Evolutionary conservation across 1,140 invertebrate genomes (phyloP), one percentile per base, ranked within the genome.

Genomic region (Brachionus rubens): DNA sequence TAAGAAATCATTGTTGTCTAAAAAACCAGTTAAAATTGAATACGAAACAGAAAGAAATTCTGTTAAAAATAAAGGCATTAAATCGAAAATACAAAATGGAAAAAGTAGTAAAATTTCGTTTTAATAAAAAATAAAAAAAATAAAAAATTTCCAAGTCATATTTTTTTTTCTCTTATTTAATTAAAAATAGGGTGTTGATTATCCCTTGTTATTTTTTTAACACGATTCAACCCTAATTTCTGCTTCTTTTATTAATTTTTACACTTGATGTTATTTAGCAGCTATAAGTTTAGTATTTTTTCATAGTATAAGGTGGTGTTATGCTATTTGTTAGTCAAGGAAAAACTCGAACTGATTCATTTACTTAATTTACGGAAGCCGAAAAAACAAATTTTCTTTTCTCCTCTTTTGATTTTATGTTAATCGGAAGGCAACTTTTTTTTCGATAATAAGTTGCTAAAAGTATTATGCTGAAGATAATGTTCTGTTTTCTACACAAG

Each of bases 1-100:
- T 43, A 65, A 28, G 43, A 65, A 65, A 46, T n/a, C 36, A 12
- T 3, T 4, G 7, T 46, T 46, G n/a, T 14, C 9, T 59, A 72
- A 72, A 54, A 72, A 72, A 54, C 28, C 68, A 54, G 47, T 72
- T 24, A 72, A 54, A 72, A 72, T 72, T 30, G 68, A 72, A 54
- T 72, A 72, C 33, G 68, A 72, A 50, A 72, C 46, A 16, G 68
- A 72, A 72, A 28, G 46, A 72, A 54, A 48, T 72, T 24, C 40
- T 19, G 24, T 19, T 65, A 65, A 65, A 65, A 65, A 65, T 43
- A 65, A 43, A 12, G 24, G 30, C 6, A 14, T 65, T 12, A 65
- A 43, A 65, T 43, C 21, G 2, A n/a, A n/a, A n/a, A n/a, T n/a
- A n/a, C n/a, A n/a, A n/a, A 26, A 16, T 65, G 24, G 24, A 19